Evolutionary conservation across 2,113 vertebrate genomes (phyloP).

Genomic region (Calidris pygmaea): DNA sequence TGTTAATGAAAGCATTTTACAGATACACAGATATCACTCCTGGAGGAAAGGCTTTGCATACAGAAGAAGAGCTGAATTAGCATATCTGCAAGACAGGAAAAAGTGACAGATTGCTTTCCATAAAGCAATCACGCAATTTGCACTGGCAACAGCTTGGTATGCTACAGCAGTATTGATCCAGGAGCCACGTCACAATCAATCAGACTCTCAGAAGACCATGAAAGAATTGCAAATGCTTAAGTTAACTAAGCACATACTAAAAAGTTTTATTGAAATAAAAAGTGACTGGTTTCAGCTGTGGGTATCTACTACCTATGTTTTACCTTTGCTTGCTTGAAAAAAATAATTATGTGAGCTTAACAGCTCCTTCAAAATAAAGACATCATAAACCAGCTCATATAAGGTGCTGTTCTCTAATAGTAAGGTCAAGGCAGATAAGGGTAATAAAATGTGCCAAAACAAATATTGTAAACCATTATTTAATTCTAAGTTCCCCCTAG

Average conservation of each 20-base stretch:
- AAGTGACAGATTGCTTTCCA: conserved; percentile 9
- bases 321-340: neutral
- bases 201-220: neutral
- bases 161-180: conserved; percentile 13
- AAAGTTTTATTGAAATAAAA: conserved; percentile 30
- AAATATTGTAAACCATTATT: neutral
- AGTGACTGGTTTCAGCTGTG: neutral
- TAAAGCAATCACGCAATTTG: neutral
- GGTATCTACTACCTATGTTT: neutral
- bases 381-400: neutral
- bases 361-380: neutral
- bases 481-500: neutral
- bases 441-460: neutral
- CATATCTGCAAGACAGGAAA: neutral
- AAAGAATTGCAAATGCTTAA: conserved; percentile 40
- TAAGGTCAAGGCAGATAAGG: neutral
- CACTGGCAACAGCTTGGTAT: neutral
- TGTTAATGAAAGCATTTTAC: neutral
- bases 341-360: neutral
- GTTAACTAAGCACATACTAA: conserved; percentile 32
- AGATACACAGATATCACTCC: neutral
- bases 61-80: conserved; percentile 25
- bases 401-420: neutral
- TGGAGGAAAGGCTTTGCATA: neutral
- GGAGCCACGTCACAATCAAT: conserved; percentile 22